Evolutionary conservation across 2,797 vertebrate species (phyloP).

Genomic region (Gobio occitaniae): DNA sequence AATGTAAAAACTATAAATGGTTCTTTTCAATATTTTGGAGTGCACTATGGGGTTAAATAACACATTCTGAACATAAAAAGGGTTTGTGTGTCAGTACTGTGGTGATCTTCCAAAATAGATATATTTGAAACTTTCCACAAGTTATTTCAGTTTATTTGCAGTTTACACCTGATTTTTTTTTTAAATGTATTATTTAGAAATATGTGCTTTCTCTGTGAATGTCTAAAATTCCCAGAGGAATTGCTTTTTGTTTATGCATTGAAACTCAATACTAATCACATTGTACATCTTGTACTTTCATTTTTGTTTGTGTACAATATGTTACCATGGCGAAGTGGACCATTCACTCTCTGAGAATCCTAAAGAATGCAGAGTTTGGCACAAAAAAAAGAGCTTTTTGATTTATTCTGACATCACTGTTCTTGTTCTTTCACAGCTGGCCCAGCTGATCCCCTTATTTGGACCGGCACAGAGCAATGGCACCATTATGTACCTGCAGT

Average conservation of each 20-base stretch:
- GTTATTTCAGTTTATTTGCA: neutral
- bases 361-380: constrained; percentile 51
- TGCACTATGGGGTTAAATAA: no score
- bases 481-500: constrained; percentile 80
- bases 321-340: constrained; percentile 48
- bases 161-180: neutral
- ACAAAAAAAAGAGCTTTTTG: constrained; percentile 35
- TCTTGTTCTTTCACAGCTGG: constrained; percentile 74
- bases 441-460: constrained; percentile 85
- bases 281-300: constrained; percentile 42
- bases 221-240: neutral
- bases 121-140: neutral
- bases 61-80: no score
- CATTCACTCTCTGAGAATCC: constrained; percentile 46
- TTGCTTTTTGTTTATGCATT: constrained; percentile 29
- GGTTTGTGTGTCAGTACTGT: no score
- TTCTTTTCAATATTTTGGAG: no score
- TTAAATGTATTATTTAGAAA: neutral
- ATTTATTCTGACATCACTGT: constrained; percentile 47
- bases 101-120: neutral
- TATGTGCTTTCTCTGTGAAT: neutral
- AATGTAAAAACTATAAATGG: no score
- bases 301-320: constrained; percentile 45
- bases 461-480: constrained; percentile 81
- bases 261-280: constrained; percentile 13